These are phyloP conservation scores for Bombyx mandarina DNA, from an alignment of 1,140 invertebrate genomes.

Conservation along the genomic window DNA sequence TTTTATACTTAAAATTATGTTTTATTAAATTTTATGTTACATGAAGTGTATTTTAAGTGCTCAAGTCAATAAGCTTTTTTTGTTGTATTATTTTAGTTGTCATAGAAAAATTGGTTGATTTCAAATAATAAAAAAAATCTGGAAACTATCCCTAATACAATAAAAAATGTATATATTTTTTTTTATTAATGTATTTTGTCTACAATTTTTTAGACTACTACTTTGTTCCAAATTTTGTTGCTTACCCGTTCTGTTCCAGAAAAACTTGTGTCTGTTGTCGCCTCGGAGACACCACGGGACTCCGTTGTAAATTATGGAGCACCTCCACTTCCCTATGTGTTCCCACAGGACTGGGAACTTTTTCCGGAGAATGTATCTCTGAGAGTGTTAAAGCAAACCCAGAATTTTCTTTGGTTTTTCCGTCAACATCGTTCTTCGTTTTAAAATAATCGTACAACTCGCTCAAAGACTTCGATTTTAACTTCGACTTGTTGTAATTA, in stretches of 20 bases:
- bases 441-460: constrained; percentile 66
- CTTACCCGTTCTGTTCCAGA: constrained; percentile 53
- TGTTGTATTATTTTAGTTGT: no score
- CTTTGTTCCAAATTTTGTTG: neutral
- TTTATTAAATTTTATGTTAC: no score
- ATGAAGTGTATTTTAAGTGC: no score
- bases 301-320: constrained; percentile 74
- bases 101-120: no score
- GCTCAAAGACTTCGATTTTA: constrained; percentile 66
- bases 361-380: constrained; percentile 61
- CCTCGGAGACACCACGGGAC: constrained; percentile 61
- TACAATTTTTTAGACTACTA: no score
- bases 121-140: no score
- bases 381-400: constrained; percentile 48
- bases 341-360: constrained; percentile 58
- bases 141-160: no score
- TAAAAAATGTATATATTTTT: no score
- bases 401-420: constrained; percentile 31
- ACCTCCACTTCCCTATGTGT: constrained; percentile 75
- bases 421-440: constrained; percentile 42
- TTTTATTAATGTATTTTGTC: no score
- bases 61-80: no score
- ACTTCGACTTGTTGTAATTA: constrained; percentile 42
- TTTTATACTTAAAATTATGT: no score
- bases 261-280: constrained; percentile 43